These are phyloP conservation scores for Arctia plantaginis DNA, from an alignment of 2,888 invertebrate genomes.

Conservation along the genomic window DNA sequence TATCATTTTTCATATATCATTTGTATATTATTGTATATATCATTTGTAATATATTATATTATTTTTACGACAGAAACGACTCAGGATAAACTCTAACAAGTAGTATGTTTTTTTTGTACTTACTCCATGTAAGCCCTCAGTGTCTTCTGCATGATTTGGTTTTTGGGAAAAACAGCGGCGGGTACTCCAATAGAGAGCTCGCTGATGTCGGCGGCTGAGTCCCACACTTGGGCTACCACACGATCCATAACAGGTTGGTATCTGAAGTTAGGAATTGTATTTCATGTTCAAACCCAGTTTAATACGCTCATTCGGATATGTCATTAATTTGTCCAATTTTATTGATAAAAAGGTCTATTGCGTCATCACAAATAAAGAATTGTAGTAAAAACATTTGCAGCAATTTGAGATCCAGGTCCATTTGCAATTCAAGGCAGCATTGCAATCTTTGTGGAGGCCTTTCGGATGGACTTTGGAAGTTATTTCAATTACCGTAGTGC, in stretches of 20 bases:
- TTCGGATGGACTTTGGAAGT: too few relatives aligned
- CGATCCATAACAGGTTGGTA: slow-evolving; percentile 89
- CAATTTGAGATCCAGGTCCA: neutral
- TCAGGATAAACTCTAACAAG: neutral
- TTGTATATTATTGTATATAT: too few relatives aligned
- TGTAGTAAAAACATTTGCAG: neutral
- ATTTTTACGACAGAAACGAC: too few relatives aligned
- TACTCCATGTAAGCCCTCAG: slow-evolving; percentile 89
- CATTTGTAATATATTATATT: too few relatives aligned
- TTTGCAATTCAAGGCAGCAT: neutral
- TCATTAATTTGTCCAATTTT: neutral
- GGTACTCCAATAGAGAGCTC: slow-evolving; percentile 90
- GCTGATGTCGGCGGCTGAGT: slow-evolving; percentile 93
- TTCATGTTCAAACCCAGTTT: neutral
- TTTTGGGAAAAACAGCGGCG: slow-evolving; percentile 90
- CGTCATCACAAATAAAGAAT: neutral
- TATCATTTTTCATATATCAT: too few relatives aligned
- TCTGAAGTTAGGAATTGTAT: slow-evolving; percentile 52
- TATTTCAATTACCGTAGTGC: too few relatives aligned
- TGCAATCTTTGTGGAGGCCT: neutral
- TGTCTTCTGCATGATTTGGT: slow-evolving; percentile 89
- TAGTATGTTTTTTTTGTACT: slow-evolving; percentile 62
- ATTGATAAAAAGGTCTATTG: neutral
- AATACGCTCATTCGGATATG: neutral
- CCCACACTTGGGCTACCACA: slow-evolving; percentile 94